phyloP scores from a whole-genome alignment of 1,140 invertebrate species.

The Cephus cinctus region DNA sequence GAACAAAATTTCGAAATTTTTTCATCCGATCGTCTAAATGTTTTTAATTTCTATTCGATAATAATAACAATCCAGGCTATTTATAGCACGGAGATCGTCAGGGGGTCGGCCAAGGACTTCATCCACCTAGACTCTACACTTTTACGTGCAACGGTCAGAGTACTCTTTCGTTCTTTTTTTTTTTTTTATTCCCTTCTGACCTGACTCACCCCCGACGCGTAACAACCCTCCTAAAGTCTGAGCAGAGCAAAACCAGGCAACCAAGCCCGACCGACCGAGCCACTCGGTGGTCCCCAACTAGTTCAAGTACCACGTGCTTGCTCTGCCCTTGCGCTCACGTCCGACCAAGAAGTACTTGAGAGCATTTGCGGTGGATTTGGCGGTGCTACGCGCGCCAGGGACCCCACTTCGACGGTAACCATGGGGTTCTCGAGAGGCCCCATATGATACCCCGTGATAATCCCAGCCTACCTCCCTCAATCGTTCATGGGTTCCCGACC shows the following conservation, averaged over 20 bases:
- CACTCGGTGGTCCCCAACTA: conserved; percentile 50
- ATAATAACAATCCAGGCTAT: no score
- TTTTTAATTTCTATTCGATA: no score
- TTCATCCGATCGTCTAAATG: no score
- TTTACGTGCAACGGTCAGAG: no score
- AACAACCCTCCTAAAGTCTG: no score
- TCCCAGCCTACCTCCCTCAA: conserved; percentile 33
- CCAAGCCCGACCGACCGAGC: conserved; percentile 15
- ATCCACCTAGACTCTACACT: no score
- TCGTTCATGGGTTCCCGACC: conserved; percentile 24
- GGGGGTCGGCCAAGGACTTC: no score
- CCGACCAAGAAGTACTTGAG: conserved; percentile 50
- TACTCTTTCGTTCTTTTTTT: no score
- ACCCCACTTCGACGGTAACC: conserved; percentile 43
- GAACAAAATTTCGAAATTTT: no score
- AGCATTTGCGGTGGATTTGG: conserved; percentile 54
- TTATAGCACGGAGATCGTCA: no score
- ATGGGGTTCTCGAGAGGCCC: conserved; percentile 45
- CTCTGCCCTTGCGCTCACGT: conserved; percentile 49
- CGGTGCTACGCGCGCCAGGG: conserved; percentile 43
- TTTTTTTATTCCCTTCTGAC: no score
- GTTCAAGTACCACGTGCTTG: conserved; percentile 49
- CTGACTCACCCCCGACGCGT: no score
- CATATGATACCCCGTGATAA: conserved; percentile 54
- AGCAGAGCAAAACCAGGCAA: conserved; percentile 22